phyloP scores from a whole-genome alignment of 2,113 vertebrate genomes.

The Tachuris rubrigastra region DNA sequence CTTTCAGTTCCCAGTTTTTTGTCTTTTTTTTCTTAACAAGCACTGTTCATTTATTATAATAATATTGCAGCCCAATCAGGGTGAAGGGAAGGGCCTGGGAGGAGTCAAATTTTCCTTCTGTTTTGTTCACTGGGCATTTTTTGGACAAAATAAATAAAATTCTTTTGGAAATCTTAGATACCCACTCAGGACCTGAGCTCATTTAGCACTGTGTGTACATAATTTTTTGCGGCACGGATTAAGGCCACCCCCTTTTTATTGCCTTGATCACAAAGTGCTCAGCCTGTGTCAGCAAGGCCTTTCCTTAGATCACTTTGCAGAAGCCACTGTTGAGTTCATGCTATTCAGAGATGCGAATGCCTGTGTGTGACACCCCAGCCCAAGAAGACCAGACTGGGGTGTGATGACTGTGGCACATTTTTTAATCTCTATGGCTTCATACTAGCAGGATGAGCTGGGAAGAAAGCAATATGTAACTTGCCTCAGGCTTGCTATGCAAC shows the following conservation, averaged over 20 bases:
- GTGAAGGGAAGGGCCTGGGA: background rate
- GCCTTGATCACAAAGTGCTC: background rate
- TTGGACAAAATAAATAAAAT: background rate
- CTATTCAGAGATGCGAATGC: rapidly evolving
- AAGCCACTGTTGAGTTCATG: background rate
- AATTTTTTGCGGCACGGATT: background rate
- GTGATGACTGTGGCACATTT: background rate
- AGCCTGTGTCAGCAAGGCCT: background rate
- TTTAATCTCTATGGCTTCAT: rapidly evolving
- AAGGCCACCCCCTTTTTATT: background rate
- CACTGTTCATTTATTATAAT: background rate
- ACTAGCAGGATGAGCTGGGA: background rate
- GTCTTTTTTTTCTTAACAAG: background rate
- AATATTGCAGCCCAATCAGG: background rate
- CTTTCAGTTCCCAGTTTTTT: background rate
- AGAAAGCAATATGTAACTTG: background rate
- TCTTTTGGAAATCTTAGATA: background rate
- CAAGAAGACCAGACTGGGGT: rapidly evolving
- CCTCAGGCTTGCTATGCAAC: background rate
- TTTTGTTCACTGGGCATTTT: background rate
- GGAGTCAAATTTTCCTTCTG: background rate
- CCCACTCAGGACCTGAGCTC: rapidly evolving
- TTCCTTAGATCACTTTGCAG: rapidly evolving
- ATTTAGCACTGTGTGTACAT: background rate
- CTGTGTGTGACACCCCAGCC: background rate